Conservation (phyloP, 2,888 invertebrate genomes). For the Andricus curvator region DNA sequence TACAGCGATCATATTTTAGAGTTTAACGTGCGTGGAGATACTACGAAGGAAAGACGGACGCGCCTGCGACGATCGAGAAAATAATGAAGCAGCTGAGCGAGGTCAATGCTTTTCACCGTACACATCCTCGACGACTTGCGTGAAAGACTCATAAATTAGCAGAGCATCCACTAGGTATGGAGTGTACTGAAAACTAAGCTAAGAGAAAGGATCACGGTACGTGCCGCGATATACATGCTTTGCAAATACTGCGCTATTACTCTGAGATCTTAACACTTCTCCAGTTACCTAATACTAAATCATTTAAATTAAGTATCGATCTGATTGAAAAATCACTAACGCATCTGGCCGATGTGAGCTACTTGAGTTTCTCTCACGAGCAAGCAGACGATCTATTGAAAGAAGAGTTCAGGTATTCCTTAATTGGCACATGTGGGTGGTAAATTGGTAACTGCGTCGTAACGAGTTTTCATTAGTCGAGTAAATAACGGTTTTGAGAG, state of each 20-base stretch:
- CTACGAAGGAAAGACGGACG: not conserved
- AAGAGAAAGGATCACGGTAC: constrained; percentile 55
- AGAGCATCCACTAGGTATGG: constrained; percentile 49
- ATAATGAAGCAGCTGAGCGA: constrained; percentile 42
- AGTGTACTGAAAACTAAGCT: constrained; percentile 49
- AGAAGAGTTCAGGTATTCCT: constrained; percentile 52
- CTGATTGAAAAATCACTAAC: constrained; percentile 54
- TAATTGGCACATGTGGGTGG: constrained; percentile 58
- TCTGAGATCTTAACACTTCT: constrained; percentile 52
- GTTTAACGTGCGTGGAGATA: constrained; percentile 10
- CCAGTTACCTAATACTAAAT: constrained; percentile 57
- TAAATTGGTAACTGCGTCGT: constrained; percentile 43
- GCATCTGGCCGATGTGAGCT: constrained; percentile 43
- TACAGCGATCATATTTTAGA: constrained; percentile 6
- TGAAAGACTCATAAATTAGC: constrained; percentile 59
- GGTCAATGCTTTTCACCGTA: constrained; percentile 46
- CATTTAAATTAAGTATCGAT: constrained; percentile 60
- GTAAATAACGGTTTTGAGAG: too few relatives aligned
- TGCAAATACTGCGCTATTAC: constrained; percentile 50
- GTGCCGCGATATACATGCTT: constrained; percentile 47
- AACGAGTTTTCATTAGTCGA: constrained; percentile 5
- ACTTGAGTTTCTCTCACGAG: constrained; percentile 55
- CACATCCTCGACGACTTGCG: constrained; percentile 50
- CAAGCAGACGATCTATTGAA: constrained; percentile 52
- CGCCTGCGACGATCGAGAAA: constrained; percentile 33